Evolutionary conservation across 2,888 invertebrate genomes (phyloP), one percentile per base, ranked within the genome.

Genomic region (Mechanitis mazaeus): DNA sequence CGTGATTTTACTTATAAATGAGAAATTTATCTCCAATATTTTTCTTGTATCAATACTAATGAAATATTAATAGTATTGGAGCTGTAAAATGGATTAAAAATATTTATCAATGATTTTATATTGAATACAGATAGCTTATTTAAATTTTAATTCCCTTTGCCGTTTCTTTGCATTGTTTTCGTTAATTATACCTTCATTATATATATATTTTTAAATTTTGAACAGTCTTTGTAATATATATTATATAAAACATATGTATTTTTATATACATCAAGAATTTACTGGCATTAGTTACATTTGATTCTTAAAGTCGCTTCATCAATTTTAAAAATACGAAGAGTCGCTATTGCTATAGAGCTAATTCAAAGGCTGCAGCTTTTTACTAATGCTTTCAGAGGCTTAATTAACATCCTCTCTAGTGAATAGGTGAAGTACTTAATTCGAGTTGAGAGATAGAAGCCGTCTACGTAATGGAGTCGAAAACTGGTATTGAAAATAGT

Each of bases 341-440:
- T 61, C 64, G 69, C 73, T 77, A 75, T 73, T 76, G 75, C 74
- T 76, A 71, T 70, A 73, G 75, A 73, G 76, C 72, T 73, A 76
- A 77, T 80, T 84, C 80, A 82, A 81, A 79, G 75, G 75, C 76
- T 74, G 68, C 68, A 74, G 79, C 83, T 87, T 87, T 87, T 87
- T 83, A 83, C 81, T 84, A 83, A 86, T 84, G 83, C 84, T 84
- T 83, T 80, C 81, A 83, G 77, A 73, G 70, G 77, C 80, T 85
- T 86, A 87, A 87, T 88, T 87, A 87, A 83, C 85, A 83, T 83
- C 78, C 81, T 81, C 81, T 81, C 77, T 78, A 75, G 76, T 83
- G 84, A 84, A 86, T 84, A 81, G 80, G 74, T 69, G 71, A 75
- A 75, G 79, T 76, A 75, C 80, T 84, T 83, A 79, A 81, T 80